These are phyloP conservation scores for Microcebus griseorufus DNA, from an alignment of 2,113 vertebrate species.

Conservation along the genomic window DNA sequence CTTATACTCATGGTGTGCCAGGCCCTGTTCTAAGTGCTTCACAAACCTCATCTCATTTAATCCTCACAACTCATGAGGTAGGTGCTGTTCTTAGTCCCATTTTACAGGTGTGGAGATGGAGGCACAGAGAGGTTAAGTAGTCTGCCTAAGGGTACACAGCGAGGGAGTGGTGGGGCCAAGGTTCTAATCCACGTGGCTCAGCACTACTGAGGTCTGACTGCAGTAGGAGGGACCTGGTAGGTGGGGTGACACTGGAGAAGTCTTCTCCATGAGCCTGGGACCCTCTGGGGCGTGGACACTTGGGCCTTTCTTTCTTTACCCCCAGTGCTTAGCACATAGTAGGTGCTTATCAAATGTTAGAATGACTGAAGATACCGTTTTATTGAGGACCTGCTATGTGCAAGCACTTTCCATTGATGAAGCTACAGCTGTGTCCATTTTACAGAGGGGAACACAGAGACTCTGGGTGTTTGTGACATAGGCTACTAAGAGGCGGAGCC, in stretches of 20 bases:
- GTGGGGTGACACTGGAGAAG: background rate
- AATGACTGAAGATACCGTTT: background rate
- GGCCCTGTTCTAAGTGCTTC: background rate
- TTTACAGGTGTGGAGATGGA: background rate
- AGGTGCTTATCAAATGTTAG: background rate
- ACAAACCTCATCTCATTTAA: background rate
- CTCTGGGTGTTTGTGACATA: background rate
- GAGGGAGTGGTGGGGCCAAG: background rate
- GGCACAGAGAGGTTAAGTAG: background rate
- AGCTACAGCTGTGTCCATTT: background rate
- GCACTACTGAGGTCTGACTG: background rate
- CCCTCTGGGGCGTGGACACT: background rate
- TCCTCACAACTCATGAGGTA: background rate
- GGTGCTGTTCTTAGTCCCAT: background rate
- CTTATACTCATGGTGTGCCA: background rate
- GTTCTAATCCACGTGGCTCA: background rate
- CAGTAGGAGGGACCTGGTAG: rapidly evolving
- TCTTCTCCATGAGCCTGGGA: background rate
- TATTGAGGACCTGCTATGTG: background rate
- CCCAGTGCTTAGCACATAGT: background rate
- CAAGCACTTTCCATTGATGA: background rate
- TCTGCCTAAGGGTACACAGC: background rate
- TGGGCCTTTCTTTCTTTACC: background rate
- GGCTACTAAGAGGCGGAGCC: background rate
- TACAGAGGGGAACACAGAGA: background rate